Evolutionary conservation across 2,888 invertebrate genomes (phyloP).

Genomic region (Drosophila borborema): DNA sequence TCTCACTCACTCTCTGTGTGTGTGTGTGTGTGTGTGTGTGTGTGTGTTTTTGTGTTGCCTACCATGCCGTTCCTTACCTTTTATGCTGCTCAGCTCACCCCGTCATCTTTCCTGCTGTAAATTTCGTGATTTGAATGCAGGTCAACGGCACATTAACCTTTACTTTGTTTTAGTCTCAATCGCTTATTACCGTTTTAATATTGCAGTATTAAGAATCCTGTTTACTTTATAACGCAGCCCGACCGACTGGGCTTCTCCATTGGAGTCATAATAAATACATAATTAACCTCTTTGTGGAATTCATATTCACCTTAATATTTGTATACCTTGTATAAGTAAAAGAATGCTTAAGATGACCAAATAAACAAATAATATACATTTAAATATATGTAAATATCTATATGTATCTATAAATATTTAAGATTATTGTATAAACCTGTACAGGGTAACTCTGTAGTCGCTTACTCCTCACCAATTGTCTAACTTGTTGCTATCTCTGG

Average conservation of each 20-base stretch:
- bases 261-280: not conserved
- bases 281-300: not conserved
- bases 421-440: not conserved
- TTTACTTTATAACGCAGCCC: constrained; percentile 8
- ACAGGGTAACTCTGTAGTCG: not conserved
- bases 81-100: constrained; percentile 38
- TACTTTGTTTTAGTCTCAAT: constrained; percentile 22
- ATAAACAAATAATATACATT: too few relatives aligned
- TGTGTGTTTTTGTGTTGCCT: constrained; percentile 11
- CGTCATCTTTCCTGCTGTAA: constrained; percentile 55
- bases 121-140: constrained; percentile 66
- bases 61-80: constrained; percentile 28
- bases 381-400: not conserved
- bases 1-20: not conserved
- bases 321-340: not conserved
- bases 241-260: not conserved
- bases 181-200: constrained; percentile 25
- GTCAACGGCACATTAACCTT: constrained; percentile 71
- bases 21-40: constrained; percentile 9
- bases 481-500: constrained; percentile 24
- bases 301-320: not conserved
- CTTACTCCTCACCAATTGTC: not conserved
- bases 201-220: constrained; percentile 22
- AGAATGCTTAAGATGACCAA: too few relatives aligned
- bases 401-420: not conserved